Evolutionary conservation across 2,113 vertebrate genomes (phyloP).

Genomic region (Chaetodon trifascialis): DNA sequence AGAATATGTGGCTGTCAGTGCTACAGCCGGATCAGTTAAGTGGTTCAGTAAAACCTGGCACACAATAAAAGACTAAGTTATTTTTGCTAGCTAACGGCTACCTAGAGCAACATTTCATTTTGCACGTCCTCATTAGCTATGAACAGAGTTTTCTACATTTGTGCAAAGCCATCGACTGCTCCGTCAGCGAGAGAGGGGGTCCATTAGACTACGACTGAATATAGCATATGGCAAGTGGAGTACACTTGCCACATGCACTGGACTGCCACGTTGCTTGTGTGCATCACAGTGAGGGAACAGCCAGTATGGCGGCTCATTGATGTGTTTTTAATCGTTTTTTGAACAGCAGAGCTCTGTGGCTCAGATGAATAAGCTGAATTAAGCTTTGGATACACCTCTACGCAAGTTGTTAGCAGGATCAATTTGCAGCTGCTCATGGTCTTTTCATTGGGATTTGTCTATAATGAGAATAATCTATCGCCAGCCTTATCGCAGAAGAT

Average conservation of each 20-base stretch:
- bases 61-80: neutral
- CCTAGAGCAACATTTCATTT: no score
- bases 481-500: constrained; percentile 9
- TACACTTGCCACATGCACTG: neutral
- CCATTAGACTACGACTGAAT: neutral
- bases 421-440: neutral
- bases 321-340: neutral
- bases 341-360: neutral
- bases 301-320: neutral
- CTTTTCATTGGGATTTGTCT: constrained; percentile 19
- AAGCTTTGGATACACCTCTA: neutral
- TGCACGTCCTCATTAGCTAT: no score
- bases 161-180: neutral
- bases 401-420: neutral
- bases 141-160: constrained; percentile 9
- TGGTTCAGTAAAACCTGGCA: neutral
- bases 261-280: neutral
- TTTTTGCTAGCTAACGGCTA: no score
- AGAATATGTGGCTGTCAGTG: neutral
- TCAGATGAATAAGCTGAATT: neutral
- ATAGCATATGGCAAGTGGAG: neutral
- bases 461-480: neutral
- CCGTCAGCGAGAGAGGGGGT: no score
- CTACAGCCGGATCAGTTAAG: neutral
- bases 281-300: neutral